Base-by-base conservation (phyloP, 2,888 invertebrate species). In the Calameuta pallipes region DNA sequence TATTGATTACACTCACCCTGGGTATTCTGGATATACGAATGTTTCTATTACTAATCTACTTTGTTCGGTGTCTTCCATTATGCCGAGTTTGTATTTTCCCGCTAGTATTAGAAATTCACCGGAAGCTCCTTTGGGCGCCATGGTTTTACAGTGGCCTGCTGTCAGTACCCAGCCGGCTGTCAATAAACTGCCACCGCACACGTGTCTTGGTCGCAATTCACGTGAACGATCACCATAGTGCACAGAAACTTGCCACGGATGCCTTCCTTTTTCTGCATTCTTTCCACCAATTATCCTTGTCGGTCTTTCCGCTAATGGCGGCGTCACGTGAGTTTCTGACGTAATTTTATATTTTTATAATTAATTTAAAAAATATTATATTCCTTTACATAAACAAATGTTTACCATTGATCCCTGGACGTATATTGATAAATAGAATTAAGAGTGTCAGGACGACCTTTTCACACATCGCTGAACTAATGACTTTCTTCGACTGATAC, bases 211-310 rank as follows among this genome's bases (percentile, higher is more conserved):
- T 79, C 84, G 77, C 31, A 89, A 83, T 36, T 83, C 81, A 30
- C 86, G 82, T 4, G 83, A 81, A 3, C 86, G 80, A 79, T 89
- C 82, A 31, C 89, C 89, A 82, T 87, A 86, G 85, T 91, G 92
- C 77, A 93, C 84, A 3, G 93, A 93, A 1, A 93, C 89, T 78
- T 92, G 93, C 88, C 92, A 93, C 0, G 93, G 92, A 31, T 93
- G 92, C 1, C 89, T 80, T 74, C 92, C 92, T 78, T 91, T 89
- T 0, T 82, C 85, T 1, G 93, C 92, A 4, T 92, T 80, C 78
- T 87, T 86, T 13, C 89, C 89, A 2, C 89, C 89, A 11, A 89
- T 88, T 76, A 89, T 89, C 37, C 89, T 86, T 41, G 87, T 85
- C 11, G 88, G 88, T 35, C 89, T 84, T 74, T 83, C 86, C 2